Percentiles rank a stretch among this genome's conserved stretches.
phyloP scores from a whole-genome alignment of 2,113 vertebrate species.

The Spheniscus mendiculus region DNA sequence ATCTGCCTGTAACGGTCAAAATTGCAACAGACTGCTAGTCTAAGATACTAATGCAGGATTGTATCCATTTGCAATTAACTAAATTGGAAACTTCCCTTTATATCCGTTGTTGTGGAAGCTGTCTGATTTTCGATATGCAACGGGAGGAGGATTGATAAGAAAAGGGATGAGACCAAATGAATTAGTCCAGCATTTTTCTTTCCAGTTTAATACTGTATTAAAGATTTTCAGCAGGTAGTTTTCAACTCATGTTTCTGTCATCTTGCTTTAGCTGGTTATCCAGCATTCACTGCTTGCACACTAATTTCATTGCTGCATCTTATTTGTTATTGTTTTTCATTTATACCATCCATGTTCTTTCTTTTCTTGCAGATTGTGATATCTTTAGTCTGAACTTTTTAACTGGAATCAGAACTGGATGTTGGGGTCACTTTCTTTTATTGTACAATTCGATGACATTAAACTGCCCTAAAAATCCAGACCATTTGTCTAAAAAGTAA shows the following conservation, averaged over 20 bases:
- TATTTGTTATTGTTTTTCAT: slow-evolving; percentile 59
- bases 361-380: slow-evolving; percentile 95
- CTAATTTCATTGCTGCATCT: slow-evolving; percentile 54
- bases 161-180: neutral
- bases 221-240: neutral
- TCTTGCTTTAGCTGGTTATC: slow-evolving; percentile 15
- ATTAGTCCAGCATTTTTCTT: neutral
- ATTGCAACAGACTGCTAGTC: neutral
- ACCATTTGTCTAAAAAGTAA: slow-evolving; percentile 40
- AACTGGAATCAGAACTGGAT: slow-evolving; percentile 90
- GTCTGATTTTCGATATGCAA: neutral
- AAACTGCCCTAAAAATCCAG: slow-evolving; percentile 72
- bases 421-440: slow-evolving; percentile 84
- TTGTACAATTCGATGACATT: slow-evolving; percentile 70
- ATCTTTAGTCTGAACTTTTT: slow-evolving; percentile 91
- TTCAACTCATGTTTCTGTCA: neutral
- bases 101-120: neutral
- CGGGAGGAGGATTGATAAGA: neutral
- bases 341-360: slow-evolving; percentile 78
- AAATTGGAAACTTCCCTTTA: neutral
- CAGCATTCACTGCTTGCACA: neutral
- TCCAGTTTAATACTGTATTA: neutral
- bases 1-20: neutral
- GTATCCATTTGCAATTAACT: neutral
- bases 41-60: neutral